A percentile compares a stretch with the other conserved stretches of the same genome.
Conservation (phyloP, 2,113 vertebrate species). For the Microtus richardsoni region DNA sequence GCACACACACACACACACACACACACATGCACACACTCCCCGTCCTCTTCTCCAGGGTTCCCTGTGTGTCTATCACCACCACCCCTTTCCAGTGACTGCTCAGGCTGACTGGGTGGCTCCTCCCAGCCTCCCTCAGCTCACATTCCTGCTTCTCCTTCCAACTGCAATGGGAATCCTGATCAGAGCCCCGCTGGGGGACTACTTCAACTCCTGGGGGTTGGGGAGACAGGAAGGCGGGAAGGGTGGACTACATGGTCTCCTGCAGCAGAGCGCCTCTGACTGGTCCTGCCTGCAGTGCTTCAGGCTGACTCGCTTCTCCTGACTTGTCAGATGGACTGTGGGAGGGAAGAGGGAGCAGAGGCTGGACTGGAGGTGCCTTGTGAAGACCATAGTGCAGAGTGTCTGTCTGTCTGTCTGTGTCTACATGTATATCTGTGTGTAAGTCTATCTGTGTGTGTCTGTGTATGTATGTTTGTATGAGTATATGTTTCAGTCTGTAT, state of each 20-base stretch:
- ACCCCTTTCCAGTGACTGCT: not conserved
- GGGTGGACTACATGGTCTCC: not conserved
- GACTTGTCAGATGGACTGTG: accelerated
- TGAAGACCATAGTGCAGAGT: too few species aligned
- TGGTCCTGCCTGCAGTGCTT: not conserved
- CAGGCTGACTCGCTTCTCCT: not conserved
- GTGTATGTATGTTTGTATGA: not conserved
- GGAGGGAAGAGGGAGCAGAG: not conserved
- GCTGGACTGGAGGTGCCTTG: not conserved
- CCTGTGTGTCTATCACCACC: not conserved
- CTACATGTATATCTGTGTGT: not conserved
- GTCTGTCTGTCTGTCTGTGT: not conserved
- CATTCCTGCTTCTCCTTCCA: not conserved
- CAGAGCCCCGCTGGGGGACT: not conserved
- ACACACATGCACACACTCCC: not conserved
- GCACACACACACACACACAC: not conserved
- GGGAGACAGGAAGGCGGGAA: not conserved
- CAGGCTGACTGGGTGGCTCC: not conserved
- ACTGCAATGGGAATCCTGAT: not conserved
- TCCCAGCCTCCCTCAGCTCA: not conserved
- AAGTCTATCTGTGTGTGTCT: not conserved
- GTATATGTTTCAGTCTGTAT: too few species aligned
- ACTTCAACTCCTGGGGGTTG: not conserved
- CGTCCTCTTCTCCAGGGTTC: not conserved
- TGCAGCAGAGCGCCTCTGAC: not conserved